Evolutionary conservation across 2,797 vertebrate species (phyloP).

Genomic region (Gallinago stenura): DNA sequence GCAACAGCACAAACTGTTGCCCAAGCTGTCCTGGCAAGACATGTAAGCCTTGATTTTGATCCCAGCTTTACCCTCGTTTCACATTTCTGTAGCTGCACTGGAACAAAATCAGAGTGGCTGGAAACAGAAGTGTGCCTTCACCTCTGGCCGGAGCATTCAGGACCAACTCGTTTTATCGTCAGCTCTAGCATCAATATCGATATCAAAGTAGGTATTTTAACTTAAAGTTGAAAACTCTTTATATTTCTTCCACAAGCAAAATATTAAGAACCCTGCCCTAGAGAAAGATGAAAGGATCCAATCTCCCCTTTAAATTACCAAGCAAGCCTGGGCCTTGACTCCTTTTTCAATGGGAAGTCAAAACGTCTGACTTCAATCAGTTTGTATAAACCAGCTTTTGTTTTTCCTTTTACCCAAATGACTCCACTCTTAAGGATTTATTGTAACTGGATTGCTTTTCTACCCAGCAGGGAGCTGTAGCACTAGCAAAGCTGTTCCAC

Average conservation of each 20-base stretch:
- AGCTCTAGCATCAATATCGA: not conserved
- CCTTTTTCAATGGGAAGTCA: slow-evolving; percentile 73
- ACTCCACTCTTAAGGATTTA: slow-evolving; percentile 80
- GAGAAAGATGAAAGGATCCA: slow-evolving; percentile 71
- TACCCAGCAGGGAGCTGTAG: slow-evolving; percentile 76
- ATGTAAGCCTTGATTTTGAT: slow-evolving; percentile 32
- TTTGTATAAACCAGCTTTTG: slow-evolving; percentile 78
- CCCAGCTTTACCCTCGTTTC: slow-evolving; percentile 35
- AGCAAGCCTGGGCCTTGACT: slow-evolving; percentile 58
- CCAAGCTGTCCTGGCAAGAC: slow-evolving; percentile 36
- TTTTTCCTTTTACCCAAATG: slow-evolving; percentile 80
- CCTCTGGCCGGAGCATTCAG: not conserved
- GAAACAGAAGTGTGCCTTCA: not conserved
- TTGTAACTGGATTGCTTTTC: slow-evolving; percentile 81
- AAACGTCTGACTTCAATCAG: slow-evolving; percentile 78
- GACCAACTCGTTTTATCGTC: not conserved
- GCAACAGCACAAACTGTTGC: slow-evolving; percentile 23
- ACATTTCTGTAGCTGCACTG: slow-evolving; percentile 18
- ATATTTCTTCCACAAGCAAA: slow-evolving; percentile 55
- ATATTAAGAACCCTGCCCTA: slow-evolving; percentile 47
- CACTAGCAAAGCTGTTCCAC: slow-evolving; percentile 75
- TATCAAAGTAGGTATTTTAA: slow-evolving; percentile 51
- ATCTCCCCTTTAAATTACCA: slow-evolving; percentile 70
- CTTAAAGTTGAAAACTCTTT: slow-evolving; percentile 43
- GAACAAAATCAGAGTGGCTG: not conserved